Conservation (phyloP, 2,113 vertebrate species). For the Ophiodon elongatus region DNA sequence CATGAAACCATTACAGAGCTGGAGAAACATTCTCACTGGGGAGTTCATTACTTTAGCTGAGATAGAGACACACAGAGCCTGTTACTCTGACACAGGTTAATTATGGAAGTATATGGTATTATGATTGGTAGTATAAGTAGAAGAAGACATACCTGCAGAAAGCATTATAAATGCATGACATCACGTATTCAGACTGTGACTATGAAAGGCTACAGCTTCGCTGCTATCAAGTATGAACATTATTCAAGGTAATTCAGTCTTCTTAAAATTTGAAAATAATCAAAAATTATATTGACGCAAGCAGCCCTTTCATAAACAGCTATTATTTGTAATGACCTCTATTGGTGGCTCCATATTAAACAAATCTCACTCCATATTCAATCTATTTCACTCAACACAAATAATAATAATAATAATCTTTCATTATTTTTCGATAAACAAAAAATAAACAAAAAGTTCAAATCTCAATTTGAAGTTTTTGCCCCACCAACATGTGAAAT, state of each 20-base stretch:
- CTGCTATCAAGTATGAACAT: neutral
- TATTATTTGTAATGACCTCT: neutral
- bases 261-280: constrained; percentile 3
- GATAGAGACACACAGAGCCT: neutral
- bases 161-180: neutral
- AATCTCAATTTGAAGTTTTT: too few species aligned
- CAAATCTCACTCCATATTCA: too few species aligned
- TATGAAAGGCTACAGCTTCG: neutral
- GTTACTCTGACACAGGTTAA: neutral
- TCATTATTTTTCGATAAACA: too few species aligned
- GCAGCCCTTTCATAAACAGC: constrained; percentile 1
- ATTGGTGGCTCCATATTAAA: neutral
- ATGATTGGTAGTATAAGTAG: too few species aligned
- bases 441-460: too few species aligned
- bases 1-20: constrained; percentile 17
- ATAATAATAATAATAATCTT: too few species aligned
- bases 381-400: too few species aligned
- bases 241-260: constrained; percentile 13
- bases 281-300: neutral
- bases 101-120: neutral
- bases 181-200: neutral
- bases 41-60: constrained; percentile 7
- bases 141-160: neutral
- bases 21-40: constrained; percentile 25
- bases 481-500: too few species aligned